phyloP scores from a whole-genome alignment of 1,140 invertebrate species.

The Philotrypesis tridentata region DNA sequence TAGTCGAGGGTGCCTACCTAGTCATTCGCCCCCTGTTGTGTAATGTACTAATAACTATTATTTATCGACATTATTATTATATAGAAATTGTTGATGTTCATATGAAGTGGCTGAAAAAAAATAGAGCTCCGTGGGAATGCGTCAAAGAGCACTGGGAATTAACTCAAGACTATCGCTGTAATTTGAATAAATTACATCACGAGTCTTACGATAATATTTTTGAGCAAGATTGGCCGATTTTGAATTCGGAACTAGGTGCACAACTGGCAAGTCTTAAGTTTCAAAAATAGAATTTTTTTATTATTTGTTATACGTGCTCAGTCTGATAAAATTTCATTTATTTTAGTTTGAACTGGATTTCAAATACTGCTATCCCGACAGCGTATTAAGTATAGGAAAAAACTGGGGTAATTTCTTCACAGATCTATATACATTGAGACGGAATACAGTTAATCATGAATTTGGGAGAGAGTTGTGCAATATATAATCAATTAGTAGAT shows the following conservation, averaged over 20 bases:
- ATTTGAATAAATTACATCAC: neutral
- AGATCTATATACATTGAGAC: no score
- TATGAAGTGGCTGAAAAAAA: conserved; percentile 5
- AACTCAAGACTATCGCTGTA: neutral
- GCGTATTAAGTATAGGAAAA: neutral
- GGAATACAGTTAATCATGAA: no score
- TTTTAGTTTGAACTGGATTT: neutral
- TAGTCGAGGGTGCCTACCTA: no score
- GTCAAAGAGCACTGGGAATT: neutral
- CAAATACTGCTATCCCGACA: neutral
- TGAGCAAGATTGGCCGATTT: neutral
- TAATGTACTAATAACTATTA: no score
- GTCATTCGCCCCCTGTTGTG: no score
- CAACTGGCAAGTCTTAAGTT: neutral
- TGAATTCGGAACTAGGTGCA: neutral
- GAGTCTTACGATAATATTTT: neutral
- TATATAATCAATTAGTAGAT: no score
- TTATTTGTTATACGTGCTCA: no score
- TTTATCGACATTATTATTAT: no score
- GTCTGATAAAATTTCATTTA: no score
- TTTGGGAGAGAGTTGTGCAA: no score
- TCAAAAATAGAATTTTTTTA: no score
- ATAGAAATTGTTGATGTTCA: neutral
- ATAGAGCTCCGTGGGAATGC: neutral
- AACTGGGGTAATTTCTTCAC: neutral